Conservation (phyloP, 2,797 vertebrate genomes). For the Echeneis naucrates region DNA sequence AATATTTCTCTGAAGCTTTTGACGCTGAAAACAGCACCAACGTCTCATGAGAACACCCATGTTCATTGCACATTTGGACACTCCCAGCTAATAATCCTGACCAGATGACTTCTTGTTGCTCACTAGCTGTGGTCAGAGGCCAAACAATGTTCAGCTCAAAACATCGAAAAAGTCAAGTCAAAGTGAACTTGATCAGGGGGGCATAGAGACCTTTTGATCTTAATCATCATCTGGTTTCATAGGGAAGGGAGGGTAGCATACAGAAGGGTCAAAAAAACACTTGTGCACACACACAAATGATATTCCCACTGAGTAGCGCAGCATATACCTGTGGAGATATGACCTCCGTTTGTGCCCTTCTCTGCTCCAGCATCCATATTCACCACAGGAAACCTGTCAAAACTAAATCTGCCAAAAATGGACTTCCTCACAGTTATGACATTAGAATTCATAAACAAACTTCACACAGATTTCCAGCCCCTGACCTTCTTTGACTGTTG, state of each 20-base stretch:
- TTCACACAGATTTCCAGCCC: constrained; percentile 5
- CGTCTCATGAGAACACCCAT: not conserved
- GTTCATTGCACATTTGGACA: constrained; percentile 11
- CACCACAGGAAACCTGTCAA: constrained; percentile 46
- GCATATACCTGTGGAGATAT: constrained; percentile 45
- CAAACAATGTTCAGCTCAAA: constrained; percentile 42
- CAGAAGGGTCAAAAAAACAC: constrained; percentile 50
- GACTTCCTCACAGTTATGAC: constrained; percentile 35
- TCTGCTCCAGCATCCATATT: constrained; percentile 36
- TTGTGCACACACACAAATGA: constrained; percentile 16
- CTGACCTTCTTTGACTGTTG: not conserved
- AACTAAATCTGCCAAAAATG: constrained; percentile 41
- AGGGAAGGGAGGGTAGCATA: constrained; percentile 41
- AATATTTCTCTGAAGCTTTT: not conserved
- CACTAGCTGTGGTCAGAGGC: constrained; percentile 64
- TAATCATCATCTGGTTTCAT: constrained; percentile 74
- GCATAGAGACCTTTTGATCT: constrained; percentile 72
- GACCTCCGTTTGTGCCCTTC: constrained; percentile 31
- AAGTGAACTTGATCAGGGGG: constrained; percentile 68
- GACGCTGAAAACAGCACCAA: not conserved
- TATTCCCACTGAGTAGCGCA: constrained; percentile 40
- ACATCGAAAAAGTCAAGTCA: constrained; percentile 52
- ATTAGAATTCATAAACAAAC: constrained; percentile 34
- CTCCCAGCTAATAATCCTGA: constrained; percentile 55
- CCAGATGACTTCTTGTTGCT: constrained; percentile 66